Percentiles rank a stretch among this genome's conserved stretches.
Conservation (phyloP, 2,797 vertebrate species). For the Melanotaenia nigrans region DNA sequence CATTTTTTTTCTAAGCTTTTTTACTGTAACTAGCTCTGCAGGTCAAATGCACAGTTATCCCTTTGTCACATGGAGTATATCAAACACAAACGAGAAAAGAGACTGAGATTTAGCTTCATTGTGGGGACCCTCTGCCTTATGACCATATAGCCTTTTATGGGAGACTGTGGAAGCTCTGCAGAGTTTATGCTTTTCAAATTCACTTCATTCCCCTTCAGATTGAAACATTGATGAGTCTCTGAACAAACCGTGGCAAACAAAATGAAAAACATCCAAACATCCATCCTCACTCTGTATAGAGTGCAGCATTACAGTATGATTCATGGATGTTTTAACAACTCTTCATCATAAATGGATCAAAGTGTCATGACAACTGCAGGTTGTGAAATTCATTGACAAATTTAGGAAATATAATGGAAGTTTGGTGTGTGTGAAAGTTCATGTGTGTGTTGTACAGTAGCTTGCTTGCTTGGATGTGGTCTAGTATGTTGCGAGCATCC, state of each 20-base stretch:
- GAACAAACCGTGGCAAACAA: conserved; percentile 13
- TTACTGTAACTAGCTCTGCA: conserved; percentile 17
- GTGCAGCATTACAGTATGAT: background rate
- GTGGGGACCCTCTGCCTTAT: conserved; percentile 45
- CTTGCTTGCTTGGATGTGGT: conserved; percentile 50
- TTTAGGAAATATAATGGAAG: conserved; percentile 30
- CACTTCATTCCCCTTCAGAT: conserved; percentile 33
- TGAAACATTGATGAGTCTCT: conserved; percentile 46
- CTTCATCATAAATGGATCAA: conserved; percentile 47
- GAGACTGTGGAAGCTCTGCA: conserved; percentile 50
- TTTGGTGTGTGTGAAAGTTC: conserved; percentile 32
- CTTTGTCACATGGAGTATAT: conserved; percentile 13
- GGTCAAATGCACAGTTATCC: conserved; percentile 23
- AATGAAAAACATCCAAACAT: conserved; percentile 45
- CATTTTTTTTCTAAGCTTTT: conserved; percentile 5
- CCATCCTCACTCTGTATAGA: background rate
- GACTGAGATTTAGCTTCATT: conserved; percentile 35
- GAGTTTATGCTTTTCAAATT: conserved; percentile 43
- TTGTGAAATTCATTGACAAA: conserved; percentile 34
- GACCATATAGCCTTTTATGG: conserved; percentile 38
- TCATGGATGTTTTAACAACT: conserved; percentile 35
- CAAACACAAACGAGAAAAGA: conserved; percentile 15
- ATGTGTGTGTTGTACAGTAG: conserved; percentile 41
- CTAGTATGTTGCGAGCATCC: conserved; percentile 69
- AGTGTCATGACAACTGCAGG: conserved; percentile 21